Evolutionary conservation across 1,140 invertebrate species (phyloP).

Genomic region (Oscheius sp.): DNA sequence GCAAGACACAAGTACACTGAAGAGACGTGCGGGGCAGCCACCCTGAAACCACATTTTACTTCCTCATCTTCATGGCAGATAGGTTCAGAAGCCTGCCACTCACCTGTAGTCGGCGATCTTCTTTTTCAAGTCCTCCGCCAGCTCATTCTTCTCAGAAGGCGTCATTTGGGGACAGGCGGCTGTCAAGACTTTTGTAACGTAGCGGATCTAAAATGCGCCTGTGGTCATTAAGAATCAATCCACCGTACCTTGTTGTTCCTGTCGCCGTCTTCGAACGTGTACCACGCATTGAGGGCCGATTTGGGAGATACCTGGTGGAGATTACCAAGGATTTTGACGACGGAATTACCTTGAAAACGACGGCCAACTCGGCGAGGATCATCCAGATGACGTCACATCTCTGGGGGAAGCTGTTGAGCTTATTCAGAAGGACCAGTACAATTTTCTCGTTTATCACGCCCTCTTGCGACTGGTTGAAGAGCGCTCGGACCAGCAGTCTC

Average conservation of each 20-base stretch:
- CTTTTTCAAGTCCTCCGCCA: neutral
- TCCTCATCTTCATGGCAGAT: too few relatives aligned
- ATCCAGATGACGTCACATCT: slow-evolving; percentile 16
- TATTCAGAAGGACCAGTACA: neutral
- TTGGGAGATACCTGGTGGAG: slow-evolving; percentile 3
- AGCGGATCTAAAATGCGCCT: too few relatives aligned
- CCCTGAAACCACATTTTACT: slow-evolving; percentile 7
- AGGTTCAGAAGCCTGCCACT: too few relatives aligned
- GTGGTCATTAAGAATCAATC: too few relatives aligned
- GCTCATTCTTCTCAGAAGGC: neutral
- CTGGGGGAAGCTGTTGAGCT: neutral
- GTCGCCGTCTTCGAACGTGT: neutral
- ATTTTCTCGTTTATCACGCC: neutral
- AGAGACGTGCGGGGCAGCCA: slow-evolving; percentile 4
- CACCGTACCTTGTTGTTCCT: neutral
- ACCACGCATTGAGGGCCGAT: neutral
- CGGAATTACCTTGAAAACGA: slow-evolving; percentile 14
- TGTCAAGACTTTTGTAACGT: neutral
- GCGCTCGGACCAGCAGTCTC: slow-evolving; percentile 12
- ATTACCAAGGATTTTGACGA: too few relatives aligned
- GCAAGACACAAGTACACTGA: slow-evolving; percentile 17
- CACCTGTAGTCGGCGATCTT: neutral
- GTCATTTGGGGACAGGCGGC: neutral
- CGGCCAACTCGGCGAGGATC: slow-evolving; percentile 10
- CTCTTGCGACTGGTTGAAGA: neutral